Conservation (phyloP, 2,797 vertebrate species). For the Micropoecilia bifurca region DNA sequence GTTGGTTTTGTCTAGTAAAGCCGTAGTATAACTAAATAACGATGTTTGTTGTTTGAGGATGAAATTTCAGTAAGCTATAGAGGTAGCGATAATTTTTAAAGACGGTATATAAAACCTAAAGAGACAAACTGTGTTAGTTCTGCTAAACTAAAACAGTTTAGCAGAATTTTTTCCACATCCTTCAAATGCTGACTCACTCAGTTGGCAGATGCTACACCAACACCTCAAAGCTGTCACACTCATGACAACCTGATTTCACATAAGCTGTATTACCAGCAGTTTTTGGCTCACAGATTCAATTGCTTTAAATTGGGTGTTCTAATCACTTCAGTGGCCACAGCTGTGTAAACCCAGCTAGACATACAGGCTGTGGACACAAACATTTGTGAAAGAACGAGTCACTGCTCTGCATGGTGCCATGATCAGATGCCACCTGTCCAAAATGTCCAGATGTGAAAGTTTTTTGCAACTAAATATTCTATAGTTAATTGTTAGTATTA, state of each 20-base stretch:
- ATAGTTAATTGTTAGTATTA: background rate
- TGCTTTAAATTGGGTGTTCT: background rate
- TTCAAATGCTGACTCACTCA: conserved; percentile 55
- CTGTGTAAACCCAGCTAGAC: background rate
- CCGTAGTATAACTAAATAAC: background rate
- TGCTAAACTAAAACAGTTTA: no score
- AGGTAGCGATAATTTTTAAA: background rate
- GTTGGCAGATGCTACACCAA: conserved; percentile 29
- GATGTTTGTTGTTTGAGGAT: background rate
- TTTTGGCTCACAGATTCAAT: background rate
- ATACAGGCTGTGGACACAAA: background rate
- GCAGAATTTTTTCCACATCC: background rate
- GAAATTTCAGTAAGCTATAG: background rate
- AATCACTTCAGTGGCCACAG: background rate
- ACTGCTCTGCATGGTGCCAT: background rate
- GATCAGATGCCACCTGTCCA: background rate
- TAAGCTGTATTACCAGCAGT: background rate
- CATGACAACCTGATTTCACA: conserved; percentile 24
- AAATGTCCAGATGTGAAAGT: background rate
- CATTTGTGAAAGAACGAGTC: background rate
- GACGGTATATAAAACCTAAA: background rate
- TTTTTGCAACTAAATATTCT: background rate
- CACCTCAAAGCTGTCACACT: conserved; percentile 44
- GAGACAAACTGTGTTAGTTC: no score
- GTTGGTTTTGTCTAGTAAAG: background rate